Conservation (phyloP, 2,888 invertebrate genomes). For the Dryobota labecula region DNA sequence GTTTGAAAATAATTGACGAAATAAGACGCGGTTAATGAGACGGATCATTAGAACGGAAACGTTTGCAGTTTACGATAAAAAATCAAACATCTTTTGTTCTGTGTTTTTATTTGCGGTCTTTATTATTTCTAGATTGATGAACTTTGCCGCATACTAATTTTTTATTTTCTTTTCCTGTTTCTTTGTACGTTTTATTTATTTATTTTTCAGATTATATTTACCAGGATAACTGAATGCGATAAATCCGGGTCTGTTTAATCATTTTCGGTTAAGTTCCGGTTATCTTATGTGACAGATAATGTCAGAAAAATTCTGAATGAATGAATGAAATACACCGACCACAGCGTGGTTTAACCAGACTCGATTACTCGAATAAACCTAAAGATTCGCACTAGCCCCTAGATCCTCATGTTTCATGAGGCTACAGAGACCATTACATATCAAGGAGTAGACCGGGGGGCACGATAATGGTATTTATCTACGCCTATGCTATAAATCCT, state of each 20-base stretch:
- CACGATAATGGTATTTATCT: too few species aligned
- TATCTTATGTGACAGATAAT: not conserved
- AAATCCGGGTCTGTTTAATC: not conserved
- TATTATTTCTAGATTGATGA: not conserved
- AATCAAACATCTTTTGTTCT: slow-evolving; percentile 30
- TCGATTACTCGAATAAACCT: too few species aligned
- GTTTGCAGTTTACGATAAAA: slow-evolving; percentile 25
- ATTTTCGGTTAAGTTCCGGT: not conserved
- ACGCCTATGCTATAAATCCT: too few species aligned
- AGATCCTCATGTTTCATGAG: too few species aligned
- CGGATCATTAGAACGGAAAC: slow-evolving; percentile 34
- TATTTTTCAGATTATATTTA: too few species aligned
- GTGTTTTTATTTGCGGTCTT: not conserved
- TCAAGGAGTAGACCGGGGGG: too few species aligned
- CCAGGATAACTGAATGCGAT: too few species aligned
- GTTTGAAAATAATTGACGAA: slow-evolving; percentile 54
- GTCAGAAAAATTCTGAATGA: too few species aligned
- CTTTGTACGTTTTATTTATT: not conserved
- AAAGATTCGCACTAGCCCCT: too few species aligned
- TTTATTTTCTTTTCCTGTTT: not conserved
- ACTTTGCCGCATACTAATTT: not conserved
- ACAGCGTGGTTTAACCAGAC: too few species aligned
- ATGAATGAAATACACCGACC: too few species aligned
- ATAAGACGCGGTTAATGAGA: slow-evolving; percentile 49
- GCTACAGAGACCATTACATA: too few species aligned